phyloP scores from a whole-genome alignment of 1,140 invertebrate genomes.

The Hycleus phaleratus region DNA sequence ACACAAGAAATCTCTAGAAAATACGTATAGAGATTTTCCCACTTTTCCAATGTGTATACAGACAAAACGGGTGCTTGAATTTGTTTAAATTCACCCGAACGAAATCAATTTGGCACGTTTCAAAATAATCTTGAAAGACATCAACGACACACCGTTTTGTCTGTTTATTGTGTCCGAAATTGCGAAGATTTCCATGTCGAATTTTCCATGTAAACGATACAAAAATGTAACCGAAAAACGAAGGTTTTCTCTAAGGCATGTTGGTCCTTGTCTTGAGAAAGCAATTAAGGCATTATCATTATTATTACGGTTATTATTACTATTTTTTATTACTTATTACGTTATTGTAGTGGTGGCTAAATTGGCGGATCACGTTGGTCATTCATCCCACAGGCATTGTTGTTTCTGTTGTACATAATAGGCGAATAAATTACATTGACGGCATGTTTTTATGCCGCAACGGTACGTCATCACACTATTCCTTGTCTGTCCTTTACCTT shows the following conservation, averaged over 20 bases:
- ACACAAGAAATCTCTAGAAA: background rate
- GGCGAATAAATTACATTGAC: constrained; percentile 77
- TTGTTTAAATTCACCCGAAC: no score
- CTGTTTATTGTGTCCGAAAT: no score
- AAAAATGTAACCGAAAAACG: background rate
- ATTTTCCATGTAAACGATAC: background rate
- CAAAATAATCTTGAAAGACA: no score
- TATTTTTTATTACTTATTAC: background rate
- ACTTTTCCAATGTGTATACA: no score
- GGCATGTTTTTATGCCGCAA: constrained; percentile 93
- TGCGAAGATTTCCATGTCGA: background rate
- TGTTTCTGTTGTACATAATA: constrained; percentile 77
- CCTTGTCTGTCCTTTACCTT: constrained; percentile 57
- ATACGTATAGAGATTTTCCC: no score
- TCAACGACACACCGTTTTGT: no score
- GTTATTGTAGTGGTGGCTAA: background rate
- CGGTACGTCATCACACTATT: constrained; percentile 60
- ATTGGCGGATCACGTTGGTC: constrained; percentile 38
- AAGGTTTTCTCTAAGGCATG: constrained; percentile 24
- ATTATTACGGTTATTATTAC: background rate
- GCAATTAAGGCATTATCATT: constrained; percentile 19
- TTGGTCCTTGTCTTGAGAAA: constrained; percentile 28
- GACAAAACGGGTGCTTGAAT: no score
- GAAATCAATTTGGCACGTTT: no score
- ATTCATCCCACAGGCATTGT: constrained; percentile 83